Percentiles rank a stretch among this genome's conserved stretches.
Evolutionary conservation across 2,113 vertebrate genomes (phyloP).

Genomic region (Cisticola juncidis): DNA sequence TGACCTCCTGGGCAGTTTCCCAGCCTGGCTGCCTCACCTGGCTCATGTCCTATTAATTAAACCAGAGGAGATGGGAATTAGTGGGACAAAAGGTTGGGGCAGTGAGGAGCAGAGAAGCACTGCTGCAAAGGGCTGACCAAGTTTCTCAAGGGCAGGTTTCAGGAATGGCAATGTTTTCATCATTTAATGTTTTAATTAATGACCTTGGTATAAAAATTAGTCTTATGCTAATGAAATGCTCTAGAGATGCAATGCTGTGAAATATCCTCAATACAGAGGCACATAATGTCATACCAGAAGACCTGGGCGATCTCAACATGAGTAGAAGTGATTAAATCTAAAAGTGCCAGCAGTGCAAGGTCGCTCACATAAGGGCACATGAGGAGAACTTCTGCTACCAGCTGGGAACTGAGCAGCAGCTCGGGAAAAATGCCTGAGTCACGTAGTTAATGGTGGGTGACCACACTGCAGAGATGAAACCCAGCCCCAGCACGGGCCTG

Average conservation of each 20-base stretch:
- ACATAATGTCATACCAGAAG: not conserved
- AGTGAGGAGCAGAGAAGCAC: not conserved
- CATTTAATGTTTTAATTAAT: conserved; percentile 21
- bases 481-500: not conserved
- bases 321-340: conserved; percentile 15
- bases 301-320: not conserved
- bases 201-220: conserved; percentile 16
- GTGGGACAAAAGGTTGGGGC: not conserved
- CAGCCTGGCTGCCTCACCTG: not conserved
- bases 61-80: not conserved
- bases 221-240: conserved; percentile 22
- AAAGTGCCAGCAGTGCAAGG: not conserved
- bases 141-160: not conserved
- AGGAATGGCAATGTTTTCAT: not conserved
- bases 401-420: conserved; percentile 2
- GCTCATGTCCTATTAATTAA: not conserved
- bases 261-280: not conserved
- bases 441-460: conserved; percentile 31
- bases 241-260: not conserved
- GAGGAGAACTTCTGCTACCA: not conserved
- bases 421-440: not conserved
- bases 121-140: not conserved
- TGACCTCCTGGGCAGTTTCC: not conserved
- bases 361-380: not conserved
- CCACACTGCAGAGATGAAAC: not conserved